A percentile compares a stretch with the other conserved stretches of the same genome.
phyloP scores from a whole-genome alignment of 2,113 vertebrate genomes.

The Pelusios castaneus region DNA sequence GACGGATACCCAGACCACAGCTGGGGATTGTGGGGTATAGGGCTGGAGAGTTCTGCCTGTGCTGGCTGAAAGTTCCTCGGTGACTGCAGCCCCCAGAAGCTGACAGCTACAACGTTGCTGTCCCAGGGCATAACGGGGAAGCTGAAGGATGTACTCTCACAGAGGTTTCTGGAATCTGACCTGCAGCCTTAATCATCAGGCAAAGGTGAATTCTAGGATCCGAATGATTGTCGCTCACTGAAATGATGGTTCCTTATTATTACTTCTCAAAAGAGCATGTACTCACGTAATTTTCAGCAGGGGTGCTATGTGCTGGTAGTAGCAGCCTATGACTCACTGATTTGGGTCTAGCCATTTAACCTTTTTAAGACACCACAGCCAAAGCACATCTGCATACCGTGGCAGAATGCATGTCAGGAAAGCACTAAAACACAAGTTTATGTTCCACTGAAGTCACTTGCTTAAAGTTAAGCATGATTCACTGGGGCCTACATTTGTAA shows the following conservation, averaged over 20 bases:
- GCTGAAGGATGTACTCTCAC: no score
- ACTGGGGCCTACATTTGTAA: not conserved
- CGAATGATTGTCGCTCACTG: rapidly evolving
- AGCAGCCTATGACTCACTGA: not conserved
- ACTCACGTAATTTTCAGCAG: not conserved
- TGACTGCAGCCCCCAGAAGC: no score
- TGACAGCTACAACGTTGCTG: no score
- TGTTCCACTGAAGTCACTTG: not conserved
- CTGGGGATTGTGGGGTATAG: no score
- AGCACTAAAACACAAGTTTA: not conserved
- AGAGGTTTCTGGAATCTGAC: no score
- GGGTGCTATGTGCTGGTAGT: not conserved
- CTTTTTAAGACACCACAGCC: not conserved
- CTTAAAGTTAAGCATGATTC: not conserved
- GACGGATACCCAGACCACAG: no score
- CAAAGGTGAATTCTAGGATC: not conserved
- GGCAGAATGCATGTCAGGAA: not conserved
- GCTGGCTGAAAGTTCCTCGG: no score
- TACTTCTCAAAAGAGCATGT: rapidly evolving
- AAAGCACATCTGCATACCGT: not conserved
- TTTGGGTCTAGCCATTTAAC: not conserved
- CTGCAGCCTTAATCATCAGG: not conserved
- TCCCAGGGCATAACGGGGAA: no score
- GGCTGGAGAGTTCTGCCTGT: no score
- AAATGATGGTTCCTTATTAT: rapidly evolving